Evolutionary conservation across 1,140 invertebrate genomes (phyloP).

Genomic region (Trinorchestia longiramus): DNA sequence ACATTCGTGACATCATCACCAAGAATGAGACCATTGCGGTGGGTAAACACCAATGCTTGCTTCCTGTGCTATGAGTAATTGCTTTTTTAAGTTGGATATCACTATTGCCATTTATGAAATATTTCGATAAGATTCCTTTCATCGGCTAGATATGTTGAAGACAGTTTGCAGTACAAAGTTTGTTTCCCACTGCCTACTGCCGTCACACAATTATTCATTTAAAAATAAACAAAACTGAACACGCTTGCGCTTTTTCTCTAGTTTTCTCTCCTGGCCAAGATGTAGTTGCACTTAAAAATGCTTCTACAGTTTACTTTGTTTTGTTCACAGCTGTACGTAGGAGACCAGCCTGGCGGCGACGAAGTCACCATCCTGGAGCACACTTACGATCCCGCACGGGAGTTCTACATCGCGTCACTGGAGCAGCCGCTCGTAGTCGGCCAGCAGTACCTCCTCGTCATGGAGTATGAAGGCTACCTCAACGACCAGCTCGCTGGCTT

Average conservation of each 20-base stretch:
- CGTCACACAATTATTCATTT: no score
- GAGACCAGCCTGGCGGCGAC: neutral
- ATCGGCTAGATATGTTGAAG: no score
- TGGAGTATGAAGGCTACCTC: constrained; percentile 85
- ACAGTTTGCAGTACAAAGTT: no score
- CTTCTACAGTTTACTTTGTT: neutral
- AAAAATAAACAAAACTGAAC: neutral
- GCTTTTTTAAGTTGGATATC: no score
- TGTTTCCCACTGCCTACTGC: no score
- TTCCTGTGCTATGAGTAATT: no score
- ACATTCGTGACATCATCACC: constrained; percentile 58
- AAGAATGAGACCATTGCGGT: constrained; percentile 59
- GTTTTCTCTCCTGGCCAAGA: neutral
- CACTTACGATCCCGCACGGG: constrained; percentile 74
- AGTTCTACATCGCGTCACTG: constrained; percentile 81
- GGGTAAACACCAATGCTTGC: neutral
- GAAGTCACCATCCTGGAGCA: constrained; percentile 2
- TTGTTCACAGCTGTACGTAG: neutral
- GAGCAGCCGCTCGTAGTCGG: constrained; percentile 76
- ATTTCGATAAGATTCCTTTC: neutral
- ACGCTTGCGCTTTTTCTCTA: neutral
- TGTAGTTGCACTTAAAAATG: neutral
- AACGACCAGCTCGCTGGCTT: constrained; percentile 96
- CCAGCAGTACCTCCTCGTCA: constrained; percentile 77
- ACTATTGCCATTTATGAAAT: neutral